phyloP scores from a whole-genome alignment of 1,140 invertebrate genomes.

The Temnothorax curvispinosus region DNA sequence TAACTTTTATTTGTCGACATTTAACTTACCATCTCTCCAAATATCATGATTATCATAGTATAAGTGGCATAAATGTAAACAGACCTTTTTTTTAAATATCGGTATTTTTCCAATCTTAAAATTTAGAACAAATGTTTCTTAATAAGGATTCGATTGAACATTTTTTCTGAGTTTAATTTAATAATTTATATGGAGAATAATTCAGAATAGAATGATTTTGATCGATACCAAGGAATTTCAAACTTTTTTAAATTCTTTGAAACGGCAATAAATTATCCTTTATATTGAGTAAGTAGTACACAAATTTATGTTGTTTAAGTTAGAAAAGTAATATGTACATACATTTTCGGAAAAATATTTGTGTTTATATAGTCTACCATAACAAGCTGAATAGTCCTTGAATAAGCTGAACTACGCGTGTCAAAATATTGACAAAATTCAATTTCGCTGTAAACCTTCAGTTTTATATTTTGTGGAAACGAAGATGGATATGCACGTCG shows the following conservation, averaged over 20 bases:
- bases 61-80: neutral
- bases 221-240: neutral
- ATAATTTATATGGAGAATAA: neutral
- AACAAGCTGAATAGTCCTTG: slow-evolving; percentile 28
- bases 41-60: neutral
- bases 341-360: neutral
- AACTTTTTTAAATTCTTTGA: neutral
- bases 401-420: neutral
- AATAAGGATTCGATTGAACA: neutral
- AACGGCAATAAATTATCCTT: neutral
- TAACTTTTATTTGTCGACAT: slow-evolving; percentile 35
- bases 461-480: neutral
- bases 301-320: slow-evolving; percentile 2
- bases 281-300: neutral
- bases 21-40: slow-evolving; percentile 1
- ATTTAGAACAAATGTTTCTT: neutral
- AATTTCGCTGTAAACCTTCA: neutral
- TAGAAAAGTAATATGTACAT: neutral
- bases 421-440: neutral
- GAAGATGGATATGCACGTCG: slow-evolving; percentile 52
- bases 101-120: neutral
- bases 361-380: neutral
- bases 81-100: neutral
- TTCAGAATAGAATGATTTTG: neutral
- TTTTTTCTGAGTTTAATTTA: neutral